Evolutionary conservation across 2,888 invertebrate genomes (phyloP).

Genomic region (Cryptocephalus moraei): DNA sequence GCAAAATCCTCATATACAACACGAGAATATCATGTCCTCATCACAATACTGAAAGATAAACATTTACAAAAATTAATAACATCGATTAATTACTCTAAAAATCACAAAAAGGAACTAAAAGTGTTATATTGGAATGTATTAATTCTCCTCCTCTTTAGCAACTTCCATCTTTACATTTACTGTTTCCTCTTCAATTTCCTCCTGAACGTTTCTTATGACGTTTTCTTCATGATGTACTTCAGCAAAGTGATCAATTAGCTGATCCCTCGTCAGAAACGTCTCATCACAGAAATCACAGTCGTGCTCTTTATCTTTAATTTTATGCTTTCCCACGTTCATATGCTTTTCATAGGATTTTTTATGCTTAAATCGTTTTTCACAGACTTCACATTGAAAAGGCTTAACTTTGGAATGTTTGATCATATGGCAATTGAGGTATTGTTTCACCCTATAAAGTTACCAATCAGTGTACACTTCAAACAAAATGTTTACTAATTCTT

Average conservation of each 20-base stretch:
- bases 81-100: too few relatives aligned
- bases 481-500: background rate
- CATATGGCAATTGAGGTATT: slow-evolving; percentile 47
- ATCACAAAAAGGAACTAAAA: too few relatives aligned
- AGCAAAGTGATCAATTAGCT: slow-evolving; percentile 14
- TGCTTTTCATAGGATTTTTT: slow-evolving; percentile 27
- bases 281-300: slow-evolving; percentile 19
- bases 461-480: too few relatives aligned
- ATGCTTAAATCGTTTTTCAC: slow-evolving; percentile 36
- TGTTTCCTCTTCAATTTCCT: slow-evolving; percentile 1
- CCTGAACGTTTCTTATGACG: slow-evolving; percentile 10
- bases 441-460: slow-evolving; percentile 33
- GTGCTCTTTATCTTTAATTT: slow-evolving; percentile 9
- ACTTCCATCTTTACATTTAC: slow-evolving; percentile 1
- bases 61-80: too few relatives aligned
- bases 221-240: slow-evolving; percentile 14
- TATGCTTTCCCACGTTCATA: slow-evolving; percentile 14
- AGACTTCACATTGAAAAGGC: slow-evolving; percentile 43
- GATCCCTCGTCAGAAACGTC: slow-evolving; percentile 9
- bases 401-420: slow-evolving; percentile 44
- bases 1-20: too few relatives aligned
- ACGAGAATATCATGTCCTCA: too few relatives aligned
- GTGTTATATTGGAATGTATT: too few relatives aligned
- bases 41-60: too few relatives aligned
- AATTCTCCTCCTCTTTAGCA: too few relatives aligned